Evolutionary conservation across 2,113 vertebrate species (phyloP).

Genomic region (Pleuronectes platessa): DNA sequence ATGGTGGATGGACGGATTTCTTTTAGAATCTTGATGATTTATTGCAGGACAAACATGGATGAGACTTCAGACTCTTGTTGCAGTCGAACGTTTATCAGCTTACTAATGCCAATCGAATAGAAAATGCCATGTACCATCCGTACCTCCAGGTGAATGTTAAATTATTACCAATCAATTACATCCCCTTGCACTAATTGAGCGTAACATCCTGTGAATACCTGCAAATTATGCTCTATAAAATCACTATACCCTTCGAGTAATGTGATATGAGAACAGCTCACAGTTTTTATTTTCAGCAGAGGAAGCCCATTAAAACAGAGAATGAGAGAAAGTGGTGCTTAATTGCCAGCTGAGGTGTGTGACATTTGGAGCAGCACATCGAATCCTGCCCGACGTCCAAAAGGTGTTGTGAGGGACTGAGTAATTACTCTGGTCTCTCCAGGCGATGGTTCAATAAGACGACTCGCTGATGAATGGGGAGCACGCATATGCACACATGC

Average conservation of each 20-base stretch:
- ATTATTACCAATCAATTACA: constrained; percentile 13
- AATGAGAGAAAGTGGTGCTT: constrained; percentile 60
- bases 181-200: constrained; percentile 38
- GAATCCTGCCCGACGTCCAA: constrained; percentile 79
- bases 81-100: background rate
- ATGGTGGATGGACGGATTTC: too few species aligned
- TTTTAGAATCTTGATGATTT: too few species aligned
- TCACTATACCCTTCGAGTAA: background rate
- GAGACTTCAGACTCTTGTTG: background rate
- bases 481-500: background rate
- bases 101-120: background rate
- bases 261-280: background rate
- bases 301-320: constrained; percentile 63
- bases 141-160: constrained; percentile 9
- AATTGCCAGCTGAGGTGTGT: constrained; percentile 77
- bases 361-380: constrained; percentile 80
- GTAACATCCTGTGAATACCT: constrained; percentile 19
- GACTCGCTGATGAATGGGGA: constrained; percentile 61
- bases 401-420: constrained; percentile 80
- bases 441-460: constrained; percentile 74
- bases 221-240: constrained; percentile 34
- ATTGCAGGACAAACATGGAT: too few species aligned
- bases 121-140: background rate
- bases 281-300: constrained; percentile 51
- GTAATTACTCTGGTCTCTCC: constrained; percentile 80